Evolutionary conservation across 2,888 invertebrate genomes (phyloP), one percentile per base, ranked within the genome.

Genomic region (Drepanosiphum platanoidis): DNA sequence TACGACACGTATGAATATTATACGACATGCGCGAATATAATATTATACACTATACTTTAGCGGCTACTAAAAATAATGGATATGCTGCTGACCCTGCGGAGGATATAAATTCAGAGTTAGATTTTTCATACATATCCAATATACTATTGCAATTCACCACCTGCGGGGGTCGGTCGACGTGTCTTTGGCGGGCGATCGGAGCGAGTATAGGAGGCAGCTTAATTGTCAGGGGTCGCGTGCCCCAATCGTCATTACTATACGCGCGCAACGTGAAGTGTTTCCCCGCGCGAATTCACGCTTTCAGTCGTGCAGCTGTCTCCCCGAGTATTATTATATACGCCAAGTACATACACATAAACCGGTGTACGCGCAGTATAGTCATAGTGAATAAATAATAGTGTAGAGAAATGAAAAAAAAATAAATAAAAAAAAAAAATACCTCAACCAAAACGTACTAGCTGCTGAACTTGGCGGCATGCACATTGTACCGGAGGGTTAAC

Each of bases 171-270:
- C 66, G 27, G 36, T 84, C 66, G 42, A 74, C 64, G 32, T 34
- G 61, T 78, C 30, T 68, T 61, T 75, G 34, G 72, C 61, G 81
- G 27, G 61, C 77, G 68, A 36, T 22, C 30, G 36, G 58, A 52
- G 39, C 39, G 78, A 68, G 34, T 52, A 52, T 52, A 52, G 52
- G 15, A 36, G 36, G 66, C 66, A 84, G 58, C 77, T 77, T 84
- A 77, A 84, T 84, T 58, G 75, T 84, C 68, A 70, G 84, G 84
- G 84, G 84, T 84, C 84, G 84, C 84, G 84, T 84, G 84, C 84
- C 84, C 84, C 77, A 68, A 42, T 68, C 64, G 66, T 83, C 39
- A 64, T 74, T 74, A 66, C 66, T 68, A 27, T 34, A 70, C 58
- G 58, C 68, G 83, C 83, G 30, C 75, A 27, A 68, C 83, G 83